Percentiles rank a stretch among this genome's conserved stretches.
These are phyloP conservation scores for Hoplodrina blanda DNA, from an alignment of 2,888 invertebrate genomes.

Conservation along the genomic window DNA sequence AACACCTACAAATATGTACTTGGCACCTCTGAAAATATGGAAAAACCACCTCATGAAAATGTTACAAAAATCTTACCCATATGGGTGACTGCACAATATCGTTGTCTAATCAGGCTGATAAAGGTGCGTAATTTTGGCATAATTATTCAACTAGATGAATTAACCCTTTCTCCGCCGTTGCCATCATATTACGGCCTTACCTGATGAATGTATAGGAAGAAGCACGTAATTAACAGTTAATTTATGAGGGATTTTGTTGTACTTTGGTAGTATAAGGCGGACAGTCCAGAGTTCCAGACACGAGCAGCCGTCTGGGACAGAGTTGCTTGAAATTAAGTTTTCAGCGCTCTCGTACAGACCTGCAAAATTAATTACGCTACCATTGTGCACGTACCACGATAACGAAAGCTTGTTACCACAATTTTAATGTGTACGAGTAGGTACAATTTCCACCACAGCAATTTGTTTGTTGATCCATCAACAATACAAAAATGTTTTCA, in stretches of 20 bases:
- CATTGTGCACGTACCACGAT: background rate
- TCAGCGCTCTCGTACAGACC: background rate
- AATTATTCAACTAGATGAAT: constrained; percentile 30
- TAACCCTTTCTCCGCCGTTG: constrained; percentile 15
- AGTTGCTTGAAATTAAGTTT: background rate
- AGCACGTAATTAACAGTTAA: background rate
- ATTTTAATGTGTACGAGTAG: background rate
- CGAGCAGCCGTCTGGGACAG: background rate
- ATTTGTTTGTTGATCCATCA: constrained; percentile 9
- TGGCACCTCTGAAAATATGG: constrained; percentile 15
- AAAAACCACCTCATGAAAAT: constrained; percentile 16
- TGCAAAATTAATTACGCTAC: background rate
- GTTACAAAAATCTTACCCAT: constrained; percentile 9
- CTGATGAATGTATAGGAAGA: constrained; percentile 4
- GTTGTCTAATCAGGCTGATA: constrained; percentile 30
- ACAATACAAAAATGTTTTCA: background rate
- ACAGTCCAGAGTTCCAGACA: background rate
- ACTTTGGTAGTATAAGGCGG: background rate
- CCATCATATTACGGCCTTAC: background rate
- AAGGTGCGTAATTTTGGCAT: constrained; percentile 45
- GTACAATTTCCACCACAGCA: background rate
- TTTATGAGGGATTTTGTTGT: background rate
- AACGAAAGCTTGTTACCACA: background rate
- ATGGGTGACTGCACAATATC: constrained; percentile 23
- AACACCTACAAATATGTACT: constrained; percentile 6